phyloP scores from a whole-genome alignment of 2,888 invertebrate genomes.

The Neoitamus cyanurus region DNA sequence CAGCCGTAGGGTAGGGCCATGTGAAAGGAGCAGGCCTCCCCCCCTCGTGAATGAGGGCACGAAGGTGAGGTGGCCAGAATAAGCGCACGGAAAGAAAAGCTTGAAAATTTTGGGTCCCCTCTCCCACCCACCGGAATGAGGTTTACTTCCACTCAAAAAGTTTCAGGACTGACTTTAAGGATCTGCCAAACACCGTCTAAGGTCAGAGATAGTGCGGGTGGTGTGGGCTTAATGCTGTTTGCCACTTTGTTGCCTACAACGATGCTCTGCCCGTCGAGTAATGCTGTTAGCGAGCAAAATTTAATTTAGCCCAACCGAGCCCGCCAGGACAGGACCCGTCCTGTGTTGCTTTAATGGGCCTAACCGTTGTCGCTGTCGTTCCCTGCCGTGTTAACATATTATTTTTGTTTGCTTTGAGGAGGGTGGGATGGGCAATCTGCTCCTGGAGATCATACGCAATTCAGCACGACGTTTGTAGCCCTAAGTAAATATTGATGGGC shows the following conservation, averaged over 20 bases:
- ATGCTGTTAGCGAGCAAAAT: background rate
- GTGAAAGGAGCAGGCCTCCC: background rate
- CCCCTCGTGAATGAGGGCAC: background rate
- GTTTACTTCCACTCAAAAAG: background rate
- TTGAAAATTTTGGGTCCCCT: background rate
- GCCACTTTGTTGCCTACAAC: background rate
- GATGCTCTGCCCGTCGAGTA: background rate
- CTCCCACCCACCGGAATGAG: background rate
- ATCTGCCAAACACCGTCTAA: slow-evolving; percentile 8
- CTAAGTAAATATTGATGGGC: background rate
- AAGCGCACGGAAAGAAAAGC: background rate
- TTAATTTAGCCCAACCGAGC: background rate
- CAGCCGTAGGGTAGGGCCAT: background rate
- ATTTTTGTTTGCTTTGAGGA: background rate
- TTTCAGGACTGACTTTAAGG: slow-evolving; percentile 6
- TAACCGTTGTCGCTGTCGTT: background rate
- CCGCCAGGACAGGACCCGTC: background rate
- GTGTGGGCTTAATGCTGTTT: slow-evolving; percentile 29
- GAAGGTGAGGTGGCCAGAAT: background rate
- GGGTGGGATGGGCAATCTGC: background rate
- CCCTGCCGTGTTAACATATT: background rate
- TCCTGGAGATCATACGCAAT: background rate
- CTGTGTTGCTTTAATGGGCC: background rate
- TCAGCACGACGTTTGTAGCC: background rate
- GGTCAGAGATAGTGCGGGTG: background rate